phyloP scores from a whole-genome alignment of 2,797 vertebrate species.

The Brachyalestes nurse region DNA sequence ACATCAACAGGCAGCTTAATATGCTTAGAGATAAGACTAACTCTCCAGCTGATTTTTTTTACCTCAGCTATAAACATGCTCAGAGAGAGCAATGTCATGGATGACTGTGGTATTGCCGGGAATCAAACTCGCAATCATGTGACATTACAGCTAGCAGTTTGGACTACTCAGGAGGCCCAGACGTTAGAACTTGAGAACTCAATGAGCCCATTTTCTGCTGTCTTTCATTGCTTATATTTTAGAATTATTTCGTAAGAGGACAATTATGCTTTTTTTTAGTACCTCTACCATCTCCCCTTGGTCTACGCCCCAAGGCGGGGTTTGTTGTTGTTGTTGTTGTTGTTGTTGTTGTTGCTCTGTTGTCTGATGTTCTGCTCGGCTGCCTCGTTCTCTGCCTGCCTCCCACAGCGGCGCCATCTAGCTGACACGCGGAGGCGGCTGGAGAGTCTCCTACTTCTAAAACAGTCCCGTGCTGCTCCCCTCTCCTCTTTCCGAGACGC shows the following conservation, averaged over 20 bases:
- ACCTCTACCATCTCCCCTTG: background rate
- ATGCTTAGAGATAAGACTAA: no score
- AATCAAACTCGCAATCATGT: no score
- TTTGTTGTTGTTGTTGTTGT: constrained; percentile 11
- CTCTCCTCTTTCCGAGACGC: constrained; percentile 53
- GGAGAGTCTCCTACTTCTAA: constrained; percentile 40
- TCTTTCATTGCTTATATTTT: background rate
- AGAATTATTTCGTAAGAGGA: background rate
- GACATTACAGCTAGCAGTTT: no score
- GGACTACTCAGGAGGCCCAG: no score
- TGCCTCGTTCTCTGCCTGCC: constrained; percentile 23
- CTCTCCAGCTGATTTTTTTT: no score
- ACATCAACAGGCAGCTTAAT: no score
- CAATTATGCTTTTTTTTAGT: background rate
- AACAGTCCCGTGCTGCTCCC: constrained; percentile 34
- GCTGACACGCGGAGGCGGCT: constrained; percentile 37
- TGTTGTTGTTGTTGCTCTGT: constrained; percentile 14
- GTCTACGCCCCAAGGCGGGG: background rate
- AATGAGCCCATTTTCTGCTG: no score
- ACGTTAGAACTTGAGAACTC: no score
- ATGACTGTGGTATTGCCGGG: no score
- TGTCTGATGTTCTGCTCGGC: constrained; percentile 40
- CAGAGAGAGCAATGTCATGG: no score
- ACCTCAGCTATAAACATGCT: no score
- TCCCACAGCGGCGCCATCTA: constrained; percentile 33